Conservation (phyloP, 2,888 invertebrate genomes). For the Thumatha senex region DNA sequence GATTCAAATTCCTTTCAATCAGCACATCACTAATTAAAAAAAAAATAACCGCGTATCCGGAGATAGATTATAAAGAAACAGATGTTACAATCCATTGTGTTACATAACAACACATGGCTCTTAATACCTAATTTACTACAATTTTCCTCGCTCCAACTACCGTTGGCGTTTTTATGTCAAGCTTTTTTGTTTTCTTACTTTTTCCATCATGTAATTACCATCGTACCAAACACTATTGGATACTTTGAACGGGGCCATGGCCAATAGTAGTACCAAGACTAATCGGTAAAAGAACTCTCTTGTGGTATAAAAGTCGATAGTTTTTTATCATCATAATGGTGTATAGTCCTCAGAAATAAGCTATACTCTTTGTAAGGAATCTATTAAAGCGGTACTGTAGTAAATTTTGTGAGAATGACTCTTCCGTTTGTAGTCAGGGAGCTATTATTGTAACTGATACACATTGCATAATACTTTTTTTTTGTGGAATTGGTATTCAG, state of each 20-base stretch:
- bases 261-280: slow-evolving; percentile 48
- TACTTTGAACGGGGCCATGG: slow-evolving; percentile 35
- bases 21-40: slow-evolving; percentile 2
- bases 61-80: slow-evolving; percentile 18
- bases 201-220: slow-evolving; percentile 64
- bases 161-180: slow-evolving; percentile 32
- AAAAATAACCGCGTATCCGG: slow-evolving; percentile 1
- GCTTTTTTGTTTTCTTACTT: slow-evolving; percentile 43
- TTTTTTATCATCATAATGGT: slow-evolving; percentile 48
- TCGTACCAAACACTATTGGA: slow-evolving; percentile 58
- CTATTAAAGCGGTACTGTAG: slow-evolving; percentile 42
- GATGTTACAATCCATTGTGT: slow-evolving; percentile 28
- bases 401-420: slow-evolving; percentile 35
- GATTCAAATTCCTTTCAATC: not conserved
- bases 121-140: slow-evolving; percentile 61
- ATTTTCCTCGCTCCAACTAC: slow-evolving; percentile 65
- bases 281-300: slow-evolving; percentile 60
- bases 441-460: slow-evolving; percentile 39
- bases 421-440: slow-evolving; percentile 36
- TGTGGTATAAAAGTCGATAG: slow-evolving; percentile 48
- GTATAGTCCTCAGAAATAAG: slow-evolving; percentile 54
- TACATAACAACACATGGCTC: slow-evolving; percentile 43
- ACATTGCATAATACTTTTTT: slow-evolving; percentile 39
- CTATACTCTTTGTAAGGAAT: slow-evolving; percentile 61
- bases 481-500: slow-evolving; percentile 30